phyloP scores from a whole-genome alignment of 2,797 vertebrate genomes.

The Propithecus deckenii region DNA sequence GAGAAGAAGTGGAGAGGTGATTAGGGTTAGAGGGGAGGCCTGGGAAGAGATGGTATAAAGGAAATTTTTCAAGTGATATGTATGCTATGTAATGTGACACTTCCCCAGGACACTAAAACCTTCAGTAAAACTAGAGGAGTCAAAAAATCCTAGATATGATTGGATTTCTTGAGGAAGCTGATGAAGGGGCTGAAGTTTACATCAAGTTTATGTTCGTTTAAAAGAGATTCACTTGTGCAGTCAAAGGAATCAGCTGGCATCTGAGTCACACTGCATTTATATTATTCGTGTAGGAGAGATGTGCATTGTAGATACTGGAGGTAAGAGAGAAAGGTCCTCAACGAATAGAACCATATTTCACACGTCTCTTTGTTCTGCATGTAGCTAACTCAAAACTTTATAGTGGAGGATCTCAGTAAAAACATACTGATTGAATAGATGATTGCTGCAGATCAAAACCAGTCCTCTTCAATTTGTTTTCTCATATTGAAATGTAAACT shows the following conservation, averaged over 20 bases:
- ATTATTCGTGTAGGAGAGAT: not conserved
- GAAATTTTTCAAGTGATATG: not conserved
- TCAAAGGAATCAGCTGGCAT: not conserved
- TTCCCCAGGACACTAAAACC: not conserved
- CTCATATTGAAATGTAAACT: not conserved
- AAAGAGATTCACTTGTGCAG: not conserved
- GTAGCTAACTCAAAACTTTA: not conserved
- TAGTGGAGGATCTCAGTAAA: not conserved
- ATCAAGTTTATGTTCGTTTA: not conserved
- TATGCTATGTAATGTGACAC: not conserved
- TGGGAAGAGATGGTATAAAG: not conserved
- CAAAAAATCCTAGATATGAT: not conserved
- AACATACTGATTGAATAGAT: not conserved
- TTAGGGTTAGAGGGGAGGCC: not conserved
- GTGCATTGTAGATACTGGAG: not conserved
- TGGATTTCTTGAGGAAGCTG: constrained; percentile 17
- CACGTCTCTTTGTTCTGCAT: not conserved
- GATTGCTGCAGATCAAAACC: not conserved
- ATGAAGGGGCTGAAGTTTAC: not conserved
- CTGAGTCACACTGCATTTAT: not conserved
- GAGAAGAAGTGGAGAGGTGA: not conserved
- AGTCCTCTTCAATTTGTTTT: not conserved
- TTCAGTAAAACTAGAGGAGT: not conserved
- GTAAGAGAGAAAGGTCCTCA: not conserved
- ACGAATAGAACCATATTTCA: not conserved